These are phyloP conservation scores for Chesias legatella DNA, from an alignment of 2,888 invertebrate species.

Conservation along the genomic window DNA sequence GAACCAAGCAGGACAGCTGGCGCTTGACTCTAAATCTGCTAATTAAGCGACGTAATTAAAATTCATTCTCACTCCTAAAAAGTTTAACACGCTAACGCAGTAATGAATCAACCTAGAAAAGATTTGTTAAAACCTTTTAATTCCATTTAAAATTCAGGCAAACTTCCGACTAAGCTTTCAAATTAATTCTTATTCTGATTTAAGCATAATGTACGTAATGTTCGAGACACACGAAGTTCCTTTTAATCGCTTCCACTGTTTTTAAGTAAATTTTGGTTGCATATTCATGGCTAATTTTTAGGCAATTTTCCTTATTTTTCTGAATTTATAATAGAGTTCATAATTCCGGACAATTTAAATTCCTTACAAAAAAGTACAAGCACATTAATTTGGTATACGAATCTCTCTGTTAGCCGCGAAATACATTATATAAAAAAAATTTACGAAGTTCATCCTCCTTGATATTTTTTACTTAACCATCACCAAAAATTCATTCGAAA, in stretches of 20 bases:
- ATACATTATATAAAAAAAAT: too few species aligned
- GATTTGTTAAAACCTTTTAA: constrained; percentile 18
- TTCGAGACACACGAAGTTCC: constrained; percentile 41
- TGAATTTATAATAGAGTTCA: too few species aligned
- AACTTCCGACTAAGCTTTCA: constrained; percentile 5
- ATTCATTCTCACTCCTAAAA: constrained; percentile 28
- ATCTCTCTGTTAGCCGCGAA: too few species aligned
- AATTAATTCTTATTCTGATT: constrained; percentile 15
- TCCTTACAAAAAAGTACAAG: too few species aligned
- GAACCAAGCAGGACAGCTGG: constrained; percentile 72
- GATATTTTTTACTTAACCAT: too few species aligned
- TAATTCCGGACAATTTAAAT: too few species aligned
- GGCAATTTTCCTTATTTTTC: neutral
- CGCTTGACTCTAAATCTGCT: constrained; percentile 70
- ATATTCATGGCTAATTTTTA: neutral
- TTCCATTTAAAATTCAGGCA: neutral
- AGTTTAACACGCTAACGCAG: constrained; percentile 15
- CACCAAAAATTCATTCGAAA: too few species aligned
- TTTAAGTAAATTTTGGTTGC: too few species aligned
- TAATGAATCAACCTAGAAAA: constrained; percentile 13
- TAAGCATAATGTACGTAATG: constrained; percentile 25
- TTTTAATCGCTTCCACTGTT: constrained; percentile 1
- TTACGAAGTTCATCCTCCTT: too few species aligned
- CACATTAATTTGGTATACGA: too few species aligned
- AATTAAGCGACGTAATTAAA: constrained; percentile 66